Conservation (phyloP, 2,113 vertebrate species). For the Chunga burmeisteri region DNA sequence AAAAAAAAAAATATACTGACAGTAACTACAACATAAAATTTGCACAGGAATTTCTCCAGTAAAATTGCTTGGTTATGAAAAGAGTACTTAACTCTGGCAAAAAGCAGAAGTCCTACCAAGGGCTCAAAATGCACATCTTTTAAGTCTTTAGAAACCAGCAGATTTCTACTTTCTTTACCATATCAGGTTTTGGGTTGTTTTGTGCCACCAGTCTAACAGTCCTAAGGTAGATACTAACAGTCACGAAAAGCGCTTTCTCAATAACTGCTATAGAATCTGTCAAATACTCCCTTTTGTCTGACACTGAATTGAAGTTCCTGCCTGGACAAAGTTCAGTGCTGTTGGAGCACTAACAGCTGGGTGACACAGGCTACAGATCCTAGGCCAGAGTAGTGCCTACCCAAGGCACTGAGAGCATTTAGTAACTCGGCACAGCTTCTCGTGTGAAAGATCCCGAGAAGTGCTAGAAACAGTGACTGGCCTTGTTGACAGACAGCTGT, state of each 20-base stretch:
- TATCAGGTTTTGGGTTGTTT: background rate
- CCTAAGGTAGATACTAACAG: background rate
- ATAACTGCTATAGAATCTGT: background rate
- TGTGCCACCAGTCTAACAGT: background rate
- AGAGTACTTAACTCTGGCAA: background rate
- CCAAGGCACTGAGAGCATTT: background rate
- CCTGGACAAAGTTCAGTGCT: background rate
- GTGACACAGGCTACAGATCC: background rate
- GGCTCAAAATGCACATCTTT: background rate
- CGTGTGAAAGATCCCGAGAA: background rate
- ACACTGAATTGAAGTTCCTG: background rate
- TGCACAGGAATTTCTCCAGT: background rate
- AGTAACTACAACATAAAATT: background rate
- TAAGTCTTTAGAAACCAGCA: background rate
- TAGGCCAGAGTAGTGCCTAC: too few species aligned
- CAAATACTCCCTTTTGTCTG: background rate
- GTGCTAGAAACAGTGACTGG: background rate
- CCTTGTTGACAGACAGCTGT: background rate
- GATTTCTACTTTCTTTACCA: background rate
- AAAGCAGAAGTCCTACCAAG: background rate
- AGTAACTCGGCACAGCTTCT: background rate
- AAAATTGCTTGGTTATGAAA: background rate
- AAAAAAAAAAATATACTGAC: background rate
- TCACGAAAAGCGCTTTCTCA: background rate
- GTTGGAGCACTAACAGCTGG: background rate